Evolutionary conservation across 2,113 vertebrate genomes (phyloP).

Genomic region (Myrmophylax atrothorax): DNA sequence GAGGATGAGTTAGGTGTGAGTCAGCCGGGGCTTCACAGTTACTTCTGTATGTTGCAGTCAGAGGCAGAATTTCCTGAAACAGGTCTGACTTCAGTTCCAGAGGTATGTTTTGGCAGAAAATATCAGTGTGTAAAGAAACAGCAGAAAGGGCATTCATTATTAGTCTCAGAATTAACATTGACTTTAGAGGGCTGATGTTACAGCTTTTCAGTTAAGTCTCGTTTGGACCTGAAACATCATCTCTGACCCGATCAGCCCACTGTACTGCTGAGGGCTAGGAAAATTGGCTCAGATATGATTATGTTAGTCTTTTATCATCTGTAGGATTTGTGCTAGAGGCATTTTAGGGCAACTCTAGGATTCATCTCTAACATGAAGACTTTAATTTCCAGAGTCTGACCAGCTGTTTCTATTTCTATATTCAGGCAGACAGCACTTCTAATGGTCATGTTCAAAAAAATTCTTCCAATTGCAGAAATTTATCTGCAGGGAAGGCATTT

Average conservation of each 20-base stretch:
- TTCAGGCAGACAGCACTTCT: background rate
- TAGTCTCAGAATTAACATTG: background rate
- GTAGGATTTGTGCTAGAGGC: background rate
- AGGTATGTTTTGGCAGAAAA: background rate
- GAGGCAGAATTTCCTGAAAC: background rate
- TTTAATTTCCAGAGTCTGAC: background rate
- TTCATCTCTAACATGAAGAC: background rate
- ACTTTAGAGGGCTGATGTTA: background rate
- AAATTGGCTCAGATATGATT: background rate
- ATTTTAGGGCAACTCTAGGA: background rate
- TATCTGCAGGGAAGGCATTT: constrained; percentile 24
- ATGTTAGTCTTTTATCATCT: background rate
- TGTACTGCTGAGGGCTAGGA: background rate
- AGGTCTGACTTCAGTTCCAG: background rate
- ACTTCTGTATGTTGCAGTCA: background rate
- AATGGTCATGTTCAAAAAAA: background rate
- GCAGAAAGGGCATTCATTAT: background rate
- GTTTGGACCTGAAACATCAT: background rate
- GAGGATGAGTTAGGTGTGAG: background rate
- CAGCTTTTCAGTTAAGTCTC: background rate
- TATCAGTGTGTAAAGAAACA: background rate
- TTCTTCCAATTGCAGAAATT: constrained; percentile 15
- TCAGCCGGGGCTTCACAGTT: background rate
- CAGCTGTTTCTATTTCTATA: background rate
- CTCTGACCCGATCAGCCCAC: background rate